These are phyloP conservation scores for Chloromyia formosa DNA, from an alignment of 2,888 invertebrate genomes.

Conservation along the genomic window DNA sequence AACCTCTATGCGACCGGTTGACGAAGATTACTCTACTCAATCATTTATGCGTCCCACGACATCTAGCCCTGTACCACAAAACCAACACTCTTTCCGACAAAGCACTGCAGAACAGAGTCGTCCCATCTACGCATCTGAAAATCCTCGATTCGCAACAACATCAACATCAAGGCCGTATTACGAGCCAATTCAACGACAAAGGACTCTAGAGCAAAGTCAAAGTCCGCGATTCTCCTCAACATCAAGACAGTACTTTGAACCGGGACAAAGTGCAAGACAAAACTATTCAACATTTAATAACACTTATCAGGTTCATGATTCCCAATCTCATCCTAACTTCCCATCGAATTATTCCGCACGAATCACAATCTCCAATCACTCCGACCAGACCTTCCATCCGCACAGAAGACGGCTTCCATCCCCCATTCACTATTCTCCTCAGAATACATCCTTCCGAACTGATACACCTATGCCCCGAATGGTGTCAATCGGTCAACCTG, in stretches of 20 bases:
- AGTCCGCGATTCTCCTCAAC: background rate
- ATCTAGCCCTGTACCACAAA: background rate
- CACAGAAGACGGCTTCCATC: background rate
- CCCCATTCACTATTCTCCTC: background rate
- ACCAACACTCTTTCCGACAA: conserved; percentile 45
- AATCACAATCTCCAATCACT: background rate
- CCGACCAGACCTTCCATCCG: background rate
- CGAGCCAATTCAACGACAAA: background rate
- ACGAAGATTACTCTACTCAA: background rate
- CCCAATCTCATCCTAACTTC: background rate
- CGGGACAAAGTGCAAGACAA: background rate
- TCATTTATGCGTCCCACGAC: background rate
- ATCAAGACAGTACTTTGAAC: background rate
- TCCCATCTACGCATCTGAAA: conserved; percentile 50
- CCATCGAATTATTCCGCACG: background rate
- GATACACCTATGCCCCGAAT: conserved; percentile 53
- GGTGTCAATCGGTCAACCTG: conserved; percentile 56
- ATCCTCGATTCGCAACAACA: background rate
- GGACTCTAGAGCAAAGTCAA: background rate
- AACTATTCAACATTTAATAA: background rate
- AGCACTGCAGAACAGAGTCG: conserved; percentile 44
- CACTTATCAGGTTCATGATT: background rate
- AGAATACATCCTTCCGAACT: background rate
- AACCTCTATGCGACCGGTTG: conserved; percentile 12
- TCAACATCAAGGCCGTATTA: background rate